These are phyloP conservation scores for Sebastolobus altivelis DNA, from an alignment of 2,797 vertebrate species.

Conservation along the genomic window DNA sequence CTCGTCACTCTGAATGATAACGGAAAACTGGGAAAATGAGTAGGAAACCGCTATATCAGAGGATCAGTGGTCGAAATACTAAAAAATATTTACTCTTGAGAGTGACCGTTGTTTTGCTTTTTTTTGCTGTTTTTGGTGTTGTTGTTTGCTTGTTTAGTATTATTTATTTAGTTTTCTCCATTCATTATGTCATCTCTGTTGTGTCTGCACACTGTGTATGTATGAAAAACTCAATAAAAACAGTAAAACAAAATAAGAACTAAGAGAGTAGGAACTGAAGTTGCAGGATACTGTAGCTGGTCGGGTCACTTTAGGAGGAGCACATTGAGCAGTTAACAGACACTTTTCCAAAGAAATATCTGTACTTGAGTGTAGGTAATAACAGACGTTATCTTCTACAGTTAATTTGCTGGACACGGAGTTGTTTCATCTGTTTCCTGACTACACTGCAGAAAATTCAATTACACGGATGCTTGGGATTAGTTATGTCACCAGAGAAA, in stretches of 20 bases:
- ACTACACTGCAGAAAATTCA: neutral
- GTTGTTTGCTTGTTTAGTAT: neutral
- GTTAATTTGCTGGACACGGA: neutral
- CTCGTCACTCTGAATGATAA: too few species aligned
- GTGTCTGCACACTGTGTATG: neutral
- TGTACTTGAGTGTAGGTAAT: neutral
- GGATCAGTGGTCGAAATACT: too few species aligned
- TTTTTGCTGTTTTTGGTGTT: too few species aligned
- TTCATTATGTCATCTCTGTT: neutral
- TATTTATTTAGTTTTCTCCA: neutral
- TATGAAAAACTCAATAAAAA: neutral
- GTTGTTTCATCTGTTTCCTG: neutral
- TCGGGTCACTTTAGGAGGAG: neutral
- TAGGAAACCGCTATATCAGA: too few species aligned
- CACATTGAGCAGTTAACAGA: neutral
- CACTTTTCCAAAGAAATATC: neutral
- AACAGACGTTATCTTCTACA: neutral
- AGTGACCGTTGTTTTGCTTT: too few species aligned
- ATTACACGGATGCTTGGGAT: neutral
- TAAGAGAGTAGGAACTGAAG: neutral
- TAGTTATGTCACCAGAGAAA: too few species aligned
- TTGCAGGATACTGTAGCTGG: neutral
- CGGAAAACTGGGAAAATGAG: too few species aligned
- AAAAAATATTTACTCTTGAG: too few species aligned
- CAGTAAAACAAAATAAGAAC: neutral